Base-by-base conservation (phyloP, 2,888 invertebrate genomes). In the Corbicula japonica region DNA sequence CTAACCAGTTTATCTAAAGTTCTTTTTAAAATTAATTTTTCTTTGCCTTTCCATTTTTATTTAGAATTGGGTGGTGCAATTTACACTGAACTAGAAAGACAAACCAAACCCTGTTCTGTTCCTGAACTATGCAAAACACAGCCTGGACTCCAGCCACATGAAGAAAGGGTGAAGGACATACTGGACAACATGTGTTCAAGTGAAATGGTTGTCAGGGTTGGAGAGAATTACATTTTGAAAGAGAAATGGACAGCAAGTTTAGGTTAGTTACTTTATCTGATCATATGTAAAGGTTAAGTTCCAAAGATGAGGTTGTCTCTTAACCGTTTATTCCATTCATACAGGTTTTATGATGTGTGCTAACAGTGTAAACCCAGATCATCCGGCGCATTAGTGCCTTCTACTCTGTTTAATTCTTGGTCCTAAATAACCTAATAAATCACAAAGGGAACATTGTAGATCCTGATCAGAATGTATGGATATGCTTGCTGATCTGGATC, bases 1-100 rank as follows among this genome's bases (percentile, higher is more conserved):
- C 26, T 23, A 52, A 52, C 12, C 52, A 21, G n/a, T 15, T 15
- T 4, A 4, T 21, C 12, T 12, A 52, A 23, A 26, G n/a, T 52
- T 23, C n/a, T 18, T 52, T n/a, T 52, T 52, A 61, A 23, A 12
- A 38, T 26, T 35, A 32, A 23, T 35, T n/a, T 5, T 28, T 26
- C 44, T 48, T 58, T 69, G 28, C 23, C 21, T 44, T 30, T 58
- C n/a, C n/a, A n/a, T n/a, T n/a, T n/a, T n/a, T n/a, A n/a, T 75
- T n/a, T 56, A 76, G 75, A 62, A 26, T 28, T 69, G 3, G 48
- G 38, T 1, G 75, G 30, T 12, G 63, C 56, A 28, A 18, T 76
- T n/a, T 76, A 28, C 41, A 26, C 54, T 18, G 48, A n/a, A 38
- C 30, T 76, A 4, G 18, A 32, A 60, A 18, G 48, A 5, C 26